A percentile compares a stretch with the other conserved stretches of the same genome.
phyloP scores from a whole-genome alignment of 2,888 invertebrate species.

The Drosophila colorata region DNA sequence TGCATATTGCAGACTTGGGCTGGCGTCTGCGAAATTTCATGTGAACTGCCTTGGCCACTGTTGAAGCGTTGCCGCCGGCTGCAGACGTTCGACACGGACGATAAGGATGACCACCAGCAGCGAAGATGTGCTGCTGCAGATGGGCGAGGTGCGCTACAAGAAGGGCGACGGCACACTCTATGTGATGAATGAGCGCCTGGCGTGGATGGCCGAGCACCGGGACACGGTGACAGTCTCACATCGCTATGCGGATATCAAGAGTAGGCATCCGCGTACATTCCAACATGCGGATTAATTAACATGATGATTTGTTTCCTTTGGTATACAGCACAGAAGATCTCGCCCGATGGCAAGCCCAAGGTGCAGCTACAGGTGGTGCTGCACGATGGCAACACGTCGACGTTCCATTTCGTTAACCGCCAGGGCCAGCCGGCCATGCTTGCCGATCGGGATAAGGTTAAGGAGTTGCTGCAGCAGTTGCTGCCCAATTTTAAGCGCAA shows the following conservation, averaged over 20 bases:
- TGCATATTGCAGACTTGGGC: constrained; percentile 35
- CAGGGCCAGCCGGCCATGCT: constrained; percentile 93
- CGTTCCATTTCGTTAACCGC: constrained; percentile 98
- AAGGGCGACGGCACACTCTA: constrained; percentile 97
- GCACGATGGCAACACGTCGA: constrained; percentile 96
- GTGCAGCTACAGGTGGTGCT: constrained; percentile 98
- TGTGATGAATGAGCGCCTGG: constrained; percentile 97
- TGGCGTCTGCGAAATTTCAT: constrained; percentile 43
- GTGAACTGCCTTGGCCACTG: constrained; percentile 31
- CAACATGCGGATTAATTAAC: constrained; percentile 35
- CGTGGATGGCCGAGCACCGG: constrained; percentile 97
- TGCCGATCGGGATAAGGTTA: constrained; percentile 96
- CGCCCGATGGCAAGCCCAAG: constrained; percentile 98
- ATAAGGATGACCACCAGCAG: constrained; percentile 92
- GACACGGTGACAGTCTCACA: constrained; percentile 97
- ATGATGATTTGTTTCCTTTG: neutral
- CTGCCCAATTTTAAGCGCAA: constrained; percentile 97
- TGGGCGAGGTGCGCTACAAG: constrained; percentile 96
- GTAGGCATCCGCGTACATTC: constrained; percentile 86
- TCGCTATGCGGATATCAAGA: constrained; percentile 97
- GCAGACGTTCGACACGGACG: constrained; percentile 14
- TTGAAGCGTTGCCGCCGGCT: constrained; percentile 36
- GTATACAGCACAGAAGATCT: constrained; percentile 95
- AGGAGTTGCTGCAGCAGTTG: constrained; percentile 94
- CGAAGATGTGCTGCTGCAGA: constrained; percentile 97